Evolutionary conservation across 2,888 invertebrate genomes (phyloP).

Genomic region (Cheilosia soror): DNA sequence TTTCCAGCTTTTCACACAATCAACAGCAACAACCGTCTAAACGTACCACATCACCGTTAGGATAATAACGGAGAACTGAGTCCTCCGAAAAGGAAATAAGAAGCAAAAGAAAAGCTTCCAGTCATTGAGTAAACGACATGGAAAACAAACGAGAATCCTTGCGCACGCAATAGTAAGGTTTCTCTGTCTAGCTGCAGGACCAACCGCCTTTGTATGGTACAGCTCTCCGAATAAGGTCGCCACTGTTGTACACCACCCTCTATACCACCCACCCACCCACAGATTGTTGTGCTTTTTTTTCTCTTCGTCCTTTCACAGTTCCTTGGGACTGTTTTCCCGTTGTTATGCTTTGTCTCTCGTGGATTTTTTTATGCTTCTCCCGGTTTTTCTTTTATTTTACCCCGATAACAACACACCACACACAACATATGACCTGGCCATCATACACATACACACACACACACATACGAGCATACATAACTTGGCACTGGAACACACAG

Average conservation of each 20-base stretch:
- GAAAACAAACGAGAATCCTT: conserved; percentile 51
- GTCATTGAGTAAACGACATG: conserved; percentile 55
- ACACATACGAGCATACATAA: conserved; percentile 9
- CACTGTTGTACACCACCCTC: conserved; percentile 15
- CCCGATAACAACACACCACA: conserved; percentile 68
- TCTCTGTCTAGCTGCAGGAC: conserved; percentile 65
- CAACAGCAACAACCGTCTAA: conserved; percentile 66
- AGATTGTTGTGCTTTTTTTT: conserved; percentile 47
- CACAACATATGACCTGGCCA: conserved; percentile 73
- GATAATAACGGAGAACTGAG: conserved; percentile 75
- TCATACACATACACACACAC: conserved; percentile 49
- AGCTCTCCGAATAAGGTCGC: conserved; percentile 38
- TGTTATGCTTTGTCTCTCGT: conserved; percentile 64
- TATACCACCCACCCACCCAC: conserved; percentile 18
- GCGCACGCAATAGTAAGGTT: conserved; percentile 52
- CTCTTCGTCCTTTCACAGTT: conserved; percentile 48
- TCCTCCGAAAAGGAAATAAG: conserved; percentile 72
- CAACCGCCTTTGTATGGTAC: background rate
- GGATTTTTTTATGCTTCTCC: conserved; percentile 49
- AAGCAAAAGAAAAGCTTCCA: conserved; percentile 73
- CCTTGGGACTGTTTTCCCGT: conserved; percentile 61
- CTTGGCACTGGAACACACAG: conserved; percentile 53
- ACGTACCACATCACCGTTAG: conserved; percentile 73
- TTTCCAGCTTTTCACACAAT: conserved; percentile 60
- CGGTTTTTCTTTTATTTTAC: conserved; percentile 33